phyloP scores from a whole-genome alignment of 2,888 invertebrate genomes.

The Beris chalybata region DNA sequence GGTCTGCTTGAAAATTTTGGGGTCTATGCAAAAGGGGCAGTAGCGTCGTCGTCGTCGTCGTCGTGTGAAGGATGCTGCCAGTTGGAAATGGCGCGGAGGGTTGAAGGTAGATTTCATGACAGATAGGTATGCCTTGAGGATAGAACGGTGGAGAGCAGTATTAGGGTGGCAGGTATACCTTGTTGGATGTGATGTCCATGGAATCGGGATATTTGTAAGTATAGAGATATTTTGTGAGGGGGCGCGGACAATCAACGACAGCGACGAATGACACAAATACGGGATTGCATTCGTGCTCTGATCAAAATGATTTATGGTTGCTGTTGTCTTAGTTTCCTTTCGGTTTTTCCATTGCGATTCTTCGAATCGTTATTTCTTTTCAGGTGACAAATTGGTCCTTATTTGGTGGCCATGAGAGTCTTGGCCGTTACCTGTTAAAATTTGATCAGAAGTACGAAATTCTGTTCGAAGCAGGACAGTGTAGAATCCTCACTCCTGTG shows the following conservation, averaged over 20 bases:
- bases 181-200: slow-evolving; percentile 21
- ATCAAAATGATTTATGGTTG: slow-evolving; percentile 37
- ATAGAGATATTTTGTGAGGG: slow-evolving; percentile 16
- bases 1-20: slow-evolving; percentile 37
- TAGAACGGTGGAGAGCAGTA: slow-evolving; percentile 17
- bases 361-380: slow-evolving; percentile 29
- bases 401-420: slow-evolving; percentile 29
- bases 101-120: slow-evolving; percentile 31
- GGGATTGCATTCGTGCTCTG: slow-evolving; percentile 35
- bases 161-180: slow-evolving; percentile 26
- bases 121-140: slow-evolving; percentile 30
- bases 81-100: slow-evolving; percentile 13
- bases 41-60: slow-evolving; percentile 27
- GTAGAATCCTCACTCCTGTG: no score
- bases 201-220: slow-evolving; percentile 31
- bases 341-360: slow-evolving; percentile 5
- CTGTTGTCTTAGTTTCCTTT: slow-evolving; percentile 25
- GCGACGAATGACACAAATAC: slow-evolving; percentile 34
- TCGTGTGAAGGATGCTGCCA: slow-evolving; percentile 20
- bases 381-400: slow-evolving; percentile 27
- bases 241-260: neutral
- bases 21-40: slow-evolving; percentile 36
- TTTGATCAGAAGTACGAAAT: neutral
- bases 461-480: no score
- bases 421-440: slow-evolving; percentile 10